Evolutionary conservation across 2,888 invertebrate genomes (phyloP).

Genomic region (Oconnorella tubifera): DNA sequence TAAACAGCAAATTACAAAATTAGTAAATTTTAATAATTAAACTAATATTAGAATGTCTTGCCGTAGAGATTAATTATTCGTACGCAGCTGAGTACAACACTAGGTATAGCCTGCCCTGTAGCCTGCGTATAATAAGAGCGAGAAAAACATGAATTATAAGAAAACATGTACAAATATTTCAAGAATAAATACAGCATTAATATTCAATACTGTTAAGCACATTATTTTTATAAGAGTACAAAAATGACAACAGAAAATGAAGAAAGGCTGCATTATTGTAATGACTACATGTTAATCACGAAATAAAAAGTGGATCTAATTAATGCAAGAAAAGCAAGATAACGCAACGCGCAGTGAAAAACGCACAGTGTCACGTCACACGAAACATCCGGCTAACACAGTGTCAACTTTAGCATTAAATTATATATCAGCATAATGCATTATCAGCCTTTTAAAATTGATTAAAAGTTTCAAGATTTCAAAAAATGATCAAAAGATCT

Average conservation of each 20-base stretch:
- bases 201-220: background rate
- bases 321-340: too few species aligned
- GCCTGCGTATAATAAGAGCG: conserved; percentile 53
- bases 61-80: conserved; percentile 83
- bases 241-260: background rate
- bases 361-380: background rate
- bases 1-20: too few species aligned
- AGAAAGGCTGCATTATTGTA: too few species aligned
- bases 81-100: conserved; percentile 84
- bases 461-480: background rate
- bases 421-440: background rate
- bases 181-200: background rate
- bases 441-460: background rate
- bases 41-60: conserved; percentile 40
- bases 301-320: too few species aligned
- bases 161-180: background rate
- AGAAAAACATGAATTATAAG: background rate
- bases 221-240: background rate
- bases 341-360: too few species aligned
- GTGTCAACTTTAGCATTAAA: too few species aligned
- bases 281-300: too few species aligned
- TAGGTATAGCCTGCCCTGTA: conserved; percentile 78
- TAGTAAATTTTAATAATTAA: too few species aligned
- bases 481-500: too few species aligned
- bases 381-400: background rate